These are phyloP conservation scores for Indri indri DNA, from an alignment of 2,113 vertebrate genomes.

Conservation along the genomic window DNA sequence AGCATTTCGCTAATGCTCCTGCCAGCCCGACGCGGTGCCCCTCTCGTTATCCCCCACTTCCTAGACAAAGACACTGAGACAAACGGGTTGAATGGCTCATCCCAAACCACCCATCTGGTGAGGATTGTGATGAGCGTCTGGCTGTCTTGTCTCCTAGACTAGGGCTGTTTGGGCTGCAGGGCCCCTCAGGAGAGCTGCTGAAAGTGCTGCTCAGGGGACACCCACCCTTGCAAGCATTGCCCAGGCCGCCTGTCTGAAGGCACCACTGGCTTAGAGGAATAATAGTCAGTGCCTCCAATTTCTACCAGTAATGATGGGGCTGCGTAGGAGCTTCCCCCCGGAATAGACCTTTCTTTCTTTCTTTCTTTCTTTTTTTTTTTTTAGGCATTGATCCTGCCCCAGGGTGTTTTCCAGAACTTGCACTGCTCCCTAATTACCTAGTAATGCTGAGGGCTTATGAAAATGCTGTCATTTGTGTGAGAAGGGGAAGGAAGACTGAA, in stretches of 20 bases:
- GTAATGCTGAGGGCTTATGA: constrained; percentile 64
- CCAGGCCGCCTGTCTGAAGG: neutral
- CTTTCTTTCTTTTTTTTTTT: neutral
- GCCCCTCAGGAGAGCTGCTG: neutral
- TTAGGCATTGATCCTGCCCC: constrained; percentile 50
- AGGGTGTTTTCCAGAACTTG: constrained; percentile 66
- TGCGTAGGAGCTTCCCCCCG: neutral
- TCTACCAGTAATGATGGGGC: neutral
- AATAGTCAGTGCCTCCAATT: neutral
- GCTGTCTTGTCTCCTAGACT: neutral
- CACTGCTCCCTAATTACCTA: constrained; percentile 73
- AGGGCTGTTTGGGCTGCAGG: neutral
- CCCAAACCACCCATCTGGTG: neutral
- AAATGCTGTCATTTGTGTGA: constrained; percentile 74
- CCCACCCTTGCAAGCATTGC: rapidly evolving
- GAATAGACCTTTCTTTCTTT: neutral
- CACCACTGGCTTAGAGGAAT: neutral
- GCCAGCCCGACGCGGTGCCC: rapidly evolving
- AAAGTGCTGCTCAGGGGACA: rapidly evolving
- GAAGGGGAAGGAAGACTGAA: constrained; percentile 48
- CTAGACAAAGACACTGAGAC: neutral
- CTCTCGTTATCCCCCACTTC: neutral
- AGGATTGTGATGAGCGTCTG: neutral
- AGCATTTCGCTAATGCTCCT: rapidly evolving
- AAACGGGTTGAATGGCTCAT: neutral